Evolutionary conservation across 2,888 invertebrate genomes (phyloP).

Genomic region (Zygogramma bicolorata): DNA sequence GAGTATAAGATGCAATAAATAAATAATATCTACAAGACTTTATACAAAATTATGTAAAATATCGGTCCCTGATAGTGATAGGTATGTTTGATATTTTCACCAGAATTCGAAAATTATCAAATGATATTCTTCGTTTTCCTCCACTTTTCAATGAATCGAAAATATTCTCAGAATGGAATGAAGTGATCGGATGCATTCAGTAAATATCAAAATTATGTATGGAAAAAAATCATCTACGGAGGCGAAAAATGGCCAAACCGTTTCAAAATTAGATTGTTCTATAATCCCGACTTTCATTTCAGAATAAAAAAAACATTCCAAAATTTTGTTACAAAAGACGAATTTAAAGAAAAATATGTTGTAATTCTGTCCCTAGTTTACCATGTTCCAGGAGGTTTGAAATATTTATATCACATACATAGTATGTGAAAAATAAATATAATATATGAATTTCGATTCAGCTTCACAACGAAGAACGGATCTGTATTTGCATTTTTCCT

Average conservation of each 20-base stretch:
- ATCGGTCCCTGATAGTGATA: constrained; percentile 65
- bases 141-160: constrained; percentile 9
- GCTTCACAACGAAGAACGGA: not conserved
- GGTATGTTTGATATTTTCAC: constrained; percentile 51
- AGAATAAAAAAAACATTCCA: too few relatives aligned
- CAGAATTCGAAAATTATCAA: constrained; percentile 44
- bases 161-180: not conserved
- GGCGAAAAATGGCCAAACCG: too few relatives aligned
- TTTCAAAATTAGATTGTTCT: too few relatives aligned
- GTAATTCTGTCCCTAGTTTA: too few relatives aligned
- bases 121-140: constrained; percentile 8
- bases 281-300: too few relatives aligned
- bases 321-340: too few relatives aligned
- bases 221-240: too few relatives aligned
- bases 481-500: not conserved
- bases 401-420: constrained; percentile 50
- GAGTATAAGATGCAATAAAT: constrained; percentile 68
- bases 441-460: constrained; percentile 5
- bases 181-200: not conserved
- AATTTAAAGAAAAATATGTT: too few relatives aligned
- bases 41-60: constrained; percentile 64
- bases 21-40: constrained; percentile 67
- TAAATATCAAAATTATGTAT: too few relatives aligned
- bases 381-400: too few relatives aligned
- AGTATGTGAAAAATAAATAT: constrained; percentile 47